Conservation (phyloP, 2,797 vertebrate species). For the Pogonophryne albipinna region DNA sequence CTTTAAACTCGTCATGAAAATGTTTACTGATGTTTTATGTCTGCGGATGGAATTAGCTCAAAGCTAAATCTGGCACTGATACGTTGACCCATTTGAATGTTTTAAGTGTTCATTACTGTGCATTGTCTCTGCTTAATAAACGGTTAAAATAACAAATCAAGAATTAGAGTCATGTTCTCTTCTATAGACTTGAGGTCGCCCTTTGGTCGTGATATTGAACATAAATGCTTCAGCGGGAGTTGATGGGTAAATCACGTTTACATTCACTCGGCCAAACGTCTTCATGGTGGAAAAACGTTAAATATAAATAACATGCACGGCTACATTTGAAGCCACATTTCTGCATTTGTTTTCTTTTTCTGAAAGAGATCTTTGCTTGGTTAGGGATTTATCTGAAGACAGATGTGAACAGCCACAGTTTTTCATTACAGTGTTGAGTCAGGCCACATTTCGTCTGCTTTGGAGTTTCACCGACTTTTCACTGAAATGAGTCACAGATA, state of each 20-base stretch:
- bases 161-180: no score
- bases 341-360: slow-evolving; percentile 45
- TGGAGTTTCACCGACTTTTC: slow-evolving; percentile 39
- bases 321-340: slow-evolving; percentile 38
- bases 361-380: slow-evolving; percentile 39
- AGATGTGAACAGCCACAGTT: slow-evolving; percentile 72
- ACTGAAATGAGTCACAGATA: slow-evolving; percentile 38
- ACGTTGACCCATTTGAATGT: no score
- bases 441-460: slow-evolving; percentile 59
- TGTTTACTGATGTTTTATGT: no score
- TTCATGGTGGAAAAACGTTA: slow-evolving; percentile 33
- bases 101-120: no score
- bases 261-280: slow-evolving; percentile 21
- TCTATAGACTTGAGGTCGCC: no score
- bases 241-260: slow-evolving; percentile 24
- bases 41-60: no score
- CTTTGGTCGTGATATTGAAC: background rate
- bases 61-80: no score
- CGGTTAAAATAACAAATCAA: no score
- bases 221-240: background rate
- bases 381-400: slow-evolving; percentile 55
- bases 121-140: no score
- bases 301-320: slow-evolving; percentile 33
- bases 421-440: slow-evolving; percentile 69
- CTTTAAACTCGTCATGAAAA: no score